A percentile compares a stretch with the other conserved stretches of the same genome.
phyloP scores from a whole-genome alignment of 2,113 vertebrate genomes.

The Upupa epops region DNA sequence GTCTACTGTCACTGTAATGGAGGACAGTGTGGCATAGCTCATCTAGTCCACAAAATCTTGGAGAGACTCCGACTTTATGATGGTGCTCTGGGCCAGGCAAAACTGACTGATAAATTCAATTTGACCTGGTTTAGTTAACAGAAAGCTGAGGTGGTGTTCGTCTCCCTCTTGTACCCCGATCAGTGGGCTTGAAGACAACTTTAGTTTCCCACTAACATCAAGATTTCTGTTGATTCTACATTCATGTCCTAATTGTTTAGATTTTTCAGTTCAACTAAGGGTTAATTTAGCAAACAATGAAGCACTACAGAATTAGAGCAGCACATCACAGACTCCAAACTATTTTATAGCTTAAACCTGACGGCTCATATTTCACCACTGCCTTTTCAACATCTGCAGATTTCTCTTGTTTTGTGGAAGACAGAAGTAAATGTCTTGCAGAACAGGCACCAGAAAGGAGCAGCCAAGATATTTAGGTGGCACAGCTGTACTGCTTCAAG shows the following conservation, averaged over 20 bases:
- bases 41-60: neutral
- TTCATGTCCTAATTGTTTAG: neutral
- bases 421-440: neutral
- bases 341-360: neutral
- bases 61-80: neutral
- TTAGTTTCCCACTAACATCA: too few species aligned
- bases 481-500: slow-evolving; percentile 17
- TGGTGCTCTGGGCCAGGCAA: neutral
- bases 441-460: neutral
- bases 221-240: neutral
- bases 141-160: neutral
- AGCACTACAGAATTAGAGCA: neutral
- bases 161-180: neutral
- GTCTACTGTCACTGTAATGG: neutral
- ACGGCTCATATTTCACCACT: neutral
- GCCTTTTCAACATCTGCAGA: slow-evolving; percentile 5
- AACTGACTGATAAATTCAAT: neutral
- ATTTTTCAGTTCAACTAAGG: neutral
- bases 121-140: fast-evolving
- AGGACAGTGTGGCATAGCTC: neutral
- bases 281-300: neutral
- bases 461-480: neutral
- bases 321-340: neutral
- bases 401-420: neutral
- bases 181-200: neutral